Evolutionary conservation across 2,113 vertebrate species (phyloP).

Genomic region (Pardalotus punctatus): DNA sequence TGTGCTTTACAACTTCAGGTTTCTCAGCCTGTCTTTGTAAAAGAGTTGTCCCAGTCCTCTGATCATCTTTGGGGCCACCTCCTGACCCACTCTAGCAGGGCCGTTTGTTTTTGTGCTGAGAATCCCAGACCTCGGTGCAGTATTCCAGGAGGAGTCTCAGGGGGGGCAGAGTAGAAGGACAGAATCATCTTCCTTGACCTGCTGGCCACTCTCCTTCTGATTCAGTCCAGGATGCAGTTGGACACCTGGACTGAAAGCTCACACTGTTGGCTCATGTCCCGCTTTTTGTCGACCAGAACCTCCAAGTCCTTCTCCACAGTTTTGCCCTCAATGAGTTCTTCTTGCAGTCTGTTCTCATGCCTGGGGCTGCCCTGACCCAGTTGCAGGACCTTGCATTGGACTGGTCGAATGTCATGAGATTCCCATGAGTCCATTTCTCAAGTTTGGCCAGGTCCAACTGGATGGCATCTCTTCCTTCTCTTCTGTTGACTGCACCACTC

Average conservation of each 20-base stretch:
- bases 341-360: background rate
- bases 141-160: background rate
- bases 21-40: background rate
- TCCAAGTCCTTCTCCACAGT: background rate
- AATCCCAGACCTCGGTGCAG: background rate
- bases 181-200: background rate
- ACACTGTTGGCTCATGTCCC: background rate
- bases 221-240: background rate
- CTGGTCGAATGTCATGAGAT: background rate
- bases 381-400: background rate
- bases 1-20: background rate
- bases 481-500: too few relatives aligned
- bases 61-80: background rate
- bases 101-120: background rate
- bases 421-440: background rate
- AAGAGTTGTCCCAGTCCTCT: background rate
- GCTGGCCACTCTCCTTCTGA: background rate
- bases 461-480: background rate
- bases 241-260: background rate
- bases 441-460: background rate
- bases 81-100: background rate
- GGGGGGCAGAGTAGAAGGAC: background rate
- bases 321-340: background rate
- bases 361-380: fast-evolving
- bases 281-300: background rate